Evolutionary conservation across 2,797 vertebrate species (phyloP).

Genomic region (Sandelia bainsii): DNA sequence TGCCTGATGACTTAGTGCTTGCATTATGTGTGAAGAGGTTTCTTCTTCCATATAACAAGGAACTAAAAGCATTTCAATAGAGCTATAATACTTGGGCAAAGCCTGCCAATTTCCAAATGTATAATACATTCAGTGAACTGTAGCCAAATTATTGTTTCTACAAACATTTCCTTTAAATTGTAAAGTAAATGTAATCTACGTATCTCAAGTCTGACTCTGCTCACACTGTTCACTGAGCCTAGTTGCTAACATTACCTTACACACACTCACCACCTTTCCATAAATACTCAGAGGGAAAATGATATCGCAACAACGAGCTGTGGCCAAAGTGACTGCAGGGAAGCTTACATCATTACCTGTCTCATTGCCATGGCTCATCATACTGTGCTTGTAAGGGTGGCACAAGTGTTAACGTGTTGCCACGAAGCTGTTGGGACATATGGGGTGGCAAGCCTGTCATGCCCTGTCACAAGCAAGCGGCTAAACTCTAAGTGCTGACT

Average conservation of each 20-base stretch:
- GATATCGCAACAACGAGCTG: slow-evolving; percentile 57
- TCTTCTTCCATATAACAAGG: slow-evolving; percentile 14
- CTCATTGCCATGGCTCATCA: slow-evolving; percentile 59
- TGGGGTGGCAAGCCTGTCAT: slow-evolving; percentile 52
- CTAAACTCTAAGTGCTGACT: slow-evolving; percentile 69
- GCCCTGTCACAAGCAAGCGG: slow-evolving; percentile 54
- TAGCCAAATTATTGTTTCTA: not conserved
- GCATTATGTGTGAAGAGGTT: slow-evolving; percentile 8
- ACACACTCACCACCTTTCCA: slow-evolving; percentile 41
- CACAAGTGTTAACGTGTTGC: slow-evolving; percentile 71
- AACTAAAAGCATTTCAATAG: slow-evolving; percentile 10
- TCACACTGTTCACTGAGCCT: slow-evolving; percentile 16
- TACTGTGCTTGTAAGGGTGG: slow-evolving; percentile 33
- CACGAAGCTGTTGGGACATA: slow-evolving; percentile 53
- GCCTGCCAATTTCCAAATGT: not conserved
- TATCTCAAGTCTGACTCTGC: not conserved
- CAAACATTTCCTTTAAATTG: not conserved
- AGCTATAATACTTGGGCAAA: not conserved
- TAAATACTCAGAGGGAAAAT: slow-evolving; percentile 57
- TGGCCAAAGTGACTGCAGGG: slow-evolving; percentile 28
- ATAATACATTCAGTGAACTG: slow-evolving; percentile 17
- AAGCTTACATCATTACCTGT: slow-evolving; percentile 72
- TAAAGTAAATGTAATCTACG: not conserved
- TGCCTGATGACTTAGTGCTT: not conserved
- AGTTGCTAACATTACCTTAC: slow-evolving; percentile 26